Conservation (phyloP, 2,113 vertebrate species). For the Vanacampus margaritifer region DNA sequence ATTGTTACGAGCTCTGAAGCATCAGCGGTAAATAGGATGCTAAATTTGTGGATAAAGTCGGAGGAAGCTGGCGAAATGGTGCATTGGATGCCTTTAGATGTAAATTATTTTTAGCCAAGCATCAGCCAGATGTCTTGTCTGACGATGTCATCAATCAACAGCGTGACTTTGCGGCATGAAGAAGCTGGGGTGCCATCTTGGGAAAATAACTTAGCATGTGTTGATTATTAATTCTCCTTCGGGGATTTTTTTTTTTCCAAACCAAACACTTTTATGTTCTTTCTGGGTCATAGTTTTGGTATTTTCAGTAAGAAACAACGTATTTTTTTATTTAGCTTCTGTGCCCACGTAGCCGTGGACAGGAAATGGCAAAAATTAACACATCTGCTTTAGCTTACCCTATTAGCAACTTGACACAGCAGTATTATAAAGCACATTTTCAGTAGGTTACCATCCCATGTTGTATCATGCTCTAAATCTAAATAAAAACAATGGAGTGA, state of each 20-base stretch:
- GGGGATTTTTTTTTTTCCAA: not conserved
- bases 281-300: no score
- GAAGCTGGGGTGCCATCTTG: constrained; percentile 3
- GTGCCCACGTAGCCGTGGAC: no score
- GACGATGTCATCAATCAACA: constrained; percentile 30
- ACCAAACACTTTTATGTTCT: not conserved
- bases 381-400: no score
- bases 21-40: not conserved
- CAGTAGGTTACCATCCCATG: no score
- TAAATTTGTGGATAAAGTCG: constrained; percentile 28
- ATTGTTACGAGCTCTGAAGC: constrained; percentile 26
- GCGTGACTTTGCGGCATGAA: not conserved
- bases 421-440: no score
- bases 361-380: no score
- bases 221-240: not conserved
- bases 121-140: constrained; percentile 34
- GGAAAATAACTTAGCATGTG: constrained; percentile 2
- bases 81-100: constrained; percentile 16
- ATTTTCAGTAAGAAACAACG: no score
- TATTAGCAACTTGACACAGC: no score
- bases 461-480: no score
- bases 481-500: no score
- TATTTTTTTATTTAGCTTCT: no score
- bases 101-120: constrained; percentile 28
- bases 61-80: constrained; percentile 9